Evolutionary conservation across 2,113 vertebrate genomes (phyloP), one percentile per base, ranked within the genome.

Genomic region (Phocoena sinus): DNA sequence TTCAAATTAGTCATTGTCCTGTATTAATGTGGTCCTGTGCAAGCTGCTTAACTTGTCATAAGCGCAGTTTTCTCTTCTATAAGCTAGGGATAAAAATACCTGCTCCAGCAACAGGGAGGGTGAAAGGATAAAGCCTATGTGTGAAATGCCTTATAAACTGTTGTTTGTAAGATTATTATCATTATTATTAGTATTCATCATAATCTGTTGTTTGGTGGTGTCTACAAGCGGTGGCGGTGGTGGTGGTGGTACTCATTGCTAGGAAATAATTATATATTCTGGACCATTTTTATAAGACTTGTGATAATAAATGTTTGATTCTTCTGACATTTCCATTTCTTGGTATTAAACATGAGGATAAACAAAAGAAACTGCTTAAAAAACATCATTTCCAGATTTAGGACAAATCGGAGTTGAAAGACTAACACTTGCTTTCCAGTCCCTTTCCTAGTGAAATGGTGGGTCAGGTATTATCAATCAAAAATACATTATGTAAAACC

Each of bases 351-450:
- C 44, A 92, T 38, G 50, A 92, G 28, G 67, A 44, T 81, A 86
- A 94, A 71, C 73, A 81, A 62, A 95, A 47, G 50, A 94, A 95
- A 86, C 26, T 89, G 50, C 65, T 95, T 85, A 89, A 50, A 94
- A 95, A 95, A 84, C 14, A 85, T 56, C 23, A 38, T 93, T 91
- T 56, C 68, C 3, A 73, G 21, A n/a, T 58, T 94, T 15, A 77
- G 31, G 38, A 86, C 38, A 92, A 83, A 77, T 86, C 28, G 92
- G 28, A 92, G 10, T 82, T 17, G 13, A 90, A 93, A 65, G 3
- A 76, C 11, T 53, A 60, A 60, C 56, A 26, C 17, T 92, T 71
- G 81, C 47, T 95, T 91, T 85, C 58, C 17, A 13, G 2, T 81
- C 44, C 4, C 60, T 95, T 9, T 60, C 33, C 38, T 83, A 28